Percentiles rank a stretch among this genome's conserved stretches.
Evolutionary conservation across 1,140 invertebrate genomes (phyloP).

Genomic region (Ips typographus): DNA sequence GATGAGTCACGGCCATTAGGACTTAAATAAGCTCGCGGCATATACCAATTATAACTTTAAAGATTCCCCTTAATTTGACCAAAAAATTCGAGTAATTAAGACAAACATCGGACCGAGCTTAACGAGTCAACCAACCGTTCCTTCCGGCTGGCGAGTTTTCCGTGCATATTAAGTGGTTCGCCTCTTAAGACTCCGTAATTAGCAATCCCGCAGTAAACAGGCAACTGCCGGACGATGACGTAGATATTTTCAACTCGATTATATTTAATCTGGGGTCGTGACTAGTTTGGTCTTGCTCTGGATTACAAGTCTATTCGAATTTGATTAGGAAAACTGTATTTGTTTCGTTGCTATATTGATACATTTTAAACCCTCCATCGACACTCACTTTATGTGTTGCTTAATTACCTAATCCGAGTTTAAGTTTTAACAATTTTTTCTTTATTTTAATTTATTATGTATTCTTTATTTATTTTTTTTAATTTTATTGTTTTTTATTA

Average conservation of each 20-base stretch:
- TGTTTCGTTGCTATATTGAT: no score
- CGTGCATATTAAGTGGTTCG: slow-evolving; percentile 40
- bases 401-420: no score
- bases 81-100: slow-evolving; percentile 13
- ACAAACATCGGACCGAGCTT: slow-evolving; percentile 26
- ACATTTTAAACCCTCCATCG: no score
- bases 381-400: no score
- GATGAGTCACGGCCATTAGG: neutral
- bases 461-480: no score
- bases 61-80: slow-evolving; percentile 11
- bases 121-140: slow-evolving; percentile 45
- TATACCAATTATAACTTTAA: slow-evolving; percentile 16
- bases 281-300: neutral
- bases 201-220: slow-evolving; percentile 46
- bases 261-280: neutral
- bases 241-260: neutral
- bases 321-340: no score
- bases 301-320: no score
- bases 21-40: slow-evolving; percentile 1
- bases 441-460: no score
- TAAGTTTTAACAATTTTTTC: no score
- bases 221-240: slow-evolving; percentile 36
- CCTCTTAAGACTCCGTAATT: slow-evolving; percentile 48
- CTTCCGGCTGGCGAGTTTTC: slow-evolving; percentile 42
- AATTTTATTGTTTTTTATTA: no score